Evolutionary conservation across 2,888 invertebrate species (phyloP), one percentile per base, ranked within the genome.

Genomic region (Ormyrus rosae): DNA sequence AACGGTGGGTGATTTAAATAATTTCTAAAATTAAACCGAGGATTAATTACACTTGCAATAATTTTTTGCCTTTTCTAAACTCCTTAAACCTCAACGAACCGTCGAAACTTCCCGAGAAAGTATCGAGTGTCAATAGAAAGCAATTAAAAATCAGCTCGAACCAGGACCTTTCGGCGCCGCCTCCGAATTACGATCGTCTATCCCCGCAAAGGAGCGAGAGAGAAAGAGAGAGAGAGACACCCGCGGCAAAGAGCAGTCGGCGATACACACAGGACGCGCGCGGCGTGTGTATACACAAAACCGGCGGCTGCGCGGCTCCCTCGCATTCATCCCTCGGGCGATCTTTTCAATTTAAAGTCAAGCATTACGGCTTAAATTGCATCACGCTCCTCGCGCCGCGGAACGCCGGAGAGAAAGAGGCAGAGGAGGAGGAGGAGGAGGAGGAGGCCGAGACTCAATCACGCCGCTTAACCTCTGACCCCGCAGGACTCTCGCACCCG

Each of bases 301-400:
- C n/a, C 58, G 45, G 19, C 48, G 67, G 64, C 34, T 34, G 34
- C 34, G 69, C 74, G 51, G 88, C 89, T 89, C 88, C 88, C 89
- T 89, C 87, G 87, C 89, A 88, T 78, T 71, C 82, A 75, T 80
- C 80, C 90, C 90, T 89, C 87, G 88, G 89, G 89, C 90, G 90
- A 90, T 90, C 89, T 90, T 90, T 90, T 90, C 90, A 90, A 90
- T 90, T 90, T 90, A 90, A 90, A 90, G 90, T 90, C 90, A 90
- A 90, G 90, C 88, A 90, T 90, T 90, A 90, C 90, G 86, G 89
- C 88, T 90, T 88, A 89, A 90, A 90, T 90, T 90, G 90, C 90
- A 90, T 90, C 90, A 90, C 89, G 90, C 89, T 89, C 86, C 86
- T 85, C 84, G 81, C 81, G 80, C 11, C 8, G 53, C 48, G 10